Percentiles rank a stretch among this genome's conserved stretches.
These are phyloP conservation scores for Chrysemys picta DNA, from an alignment of 2,113 vertebrate species.

Conservation along the genomic window DNA sequence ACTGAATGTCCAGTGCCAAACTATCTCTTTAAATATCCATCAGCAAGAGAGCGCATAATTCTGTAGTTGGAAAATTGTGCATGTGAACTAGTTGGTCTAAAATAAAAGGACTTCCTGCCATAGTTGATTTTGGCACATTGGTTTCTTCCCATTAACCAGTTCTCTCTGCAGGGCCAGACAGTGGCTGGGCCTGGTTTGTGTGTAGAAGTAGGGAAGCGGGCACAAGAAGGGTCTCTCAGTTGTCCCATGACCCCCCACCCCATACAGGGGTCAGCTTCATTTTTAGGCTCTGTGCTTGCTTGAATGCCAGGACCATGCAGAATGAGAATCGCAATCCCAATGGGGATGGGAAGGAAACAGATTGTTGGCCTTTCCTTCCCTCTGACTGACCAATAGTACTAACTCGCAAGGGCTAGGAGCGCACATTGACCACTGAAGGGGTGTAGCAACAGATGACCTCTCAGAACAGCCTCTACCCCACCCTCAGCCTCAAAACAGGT, in stretches of 20 bases:
- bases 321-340: not conserved
- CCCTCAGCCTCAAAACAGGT: not conserved
- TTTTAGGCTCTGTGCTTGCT: not conserved
- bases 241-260: not conserved
- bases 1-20: slow-evolving; percentile 66
- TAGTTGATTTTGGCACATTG: not conserved
- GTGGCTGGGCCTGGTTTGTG: not conserved
- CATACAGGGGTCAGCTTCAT: not conserved
- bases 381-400: not conserved
- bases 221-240: not conserved
- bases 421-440: not conserved
- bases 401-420: not conserved
- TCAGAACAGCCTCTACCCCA: not conserved
- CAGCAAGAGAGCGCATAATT: slow-evolving; percentile 46
- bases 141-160: not conserved
- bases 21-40: slow-evolving; percentile 69
- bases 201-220: not conserved
- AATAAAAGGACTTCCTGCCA: not conserved
- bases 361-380: not conserved
- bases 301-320: not conserved
- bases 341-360: not conserved
- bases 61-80: slow-evolving; percentile 18
- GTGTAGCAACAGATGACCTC: not conserved
- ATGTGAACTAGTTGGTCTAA: slow-evolving; percentile 39
- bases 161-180: not conserved